A percentile compares a stretch with the other conserved stretches of the same genome.
phyloP scores from a whole-genome alignment of 2,888 invertebrate genomes.

The Leptinotarsa haldemani region DNA sequence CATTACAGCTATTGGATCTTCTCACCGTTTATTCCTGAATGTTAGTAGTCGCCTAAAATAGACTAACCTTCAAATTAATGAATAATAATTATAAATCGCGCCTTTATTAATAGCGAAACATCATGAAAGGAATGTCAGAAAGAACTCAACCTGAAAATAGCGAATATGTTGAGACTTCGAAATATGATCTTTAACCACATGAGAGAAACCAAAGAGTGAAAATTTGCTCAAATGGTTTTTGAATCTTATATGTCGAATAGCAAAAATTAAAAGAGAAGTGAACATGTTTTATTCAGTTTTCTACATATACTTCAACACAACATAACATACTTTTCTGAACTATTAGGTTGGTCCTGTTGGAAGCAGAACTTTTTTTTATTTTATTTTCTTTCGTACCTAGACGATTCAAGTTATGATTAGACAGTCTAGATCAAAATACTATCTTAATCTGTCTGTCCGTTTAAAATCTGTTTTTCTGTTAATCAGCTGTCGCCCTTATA shows the following conservation, averaged over 20 bases:
- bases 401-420: background rate
- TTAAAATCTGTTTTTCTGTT: too few species aligned
- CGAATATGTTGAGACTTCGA: background rate
- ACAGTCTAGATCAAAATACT: background rate
- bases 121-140: slow-evolving; percentile 6
- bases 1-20: background rate
- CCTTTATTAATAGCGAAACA: slow-evolving; percentile 7
- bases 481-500: too few species aligned
- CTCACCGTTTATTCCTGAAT: background rate
- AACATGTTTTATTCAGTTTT: background rate
- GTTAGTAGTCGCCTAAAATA: background rate
- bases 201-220: background rate
- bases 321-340: too few species aligned
- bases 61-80: slow-evolving; percentile 10
- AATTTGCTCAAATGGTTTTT: background rate
- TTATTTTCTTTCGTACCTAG: too few species aligned
- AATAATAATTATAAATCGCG: slow-evolving; percentile 8
- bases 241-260: background rate
- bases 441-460: too few species aligned
- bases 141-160: slow-evolving; percentile 9
- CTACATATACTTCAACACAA: too few species aligned
- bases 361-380: too few species aligned
- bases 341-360: too few species aligned
- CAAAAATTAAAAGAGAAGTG: background rate
- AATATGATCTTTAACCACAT: background rate